These are phyloP conservation scores for Planococcus citri DNA, from an alignment of 1,140 invertebrate species.

Conservation along the genomic window DNA sequence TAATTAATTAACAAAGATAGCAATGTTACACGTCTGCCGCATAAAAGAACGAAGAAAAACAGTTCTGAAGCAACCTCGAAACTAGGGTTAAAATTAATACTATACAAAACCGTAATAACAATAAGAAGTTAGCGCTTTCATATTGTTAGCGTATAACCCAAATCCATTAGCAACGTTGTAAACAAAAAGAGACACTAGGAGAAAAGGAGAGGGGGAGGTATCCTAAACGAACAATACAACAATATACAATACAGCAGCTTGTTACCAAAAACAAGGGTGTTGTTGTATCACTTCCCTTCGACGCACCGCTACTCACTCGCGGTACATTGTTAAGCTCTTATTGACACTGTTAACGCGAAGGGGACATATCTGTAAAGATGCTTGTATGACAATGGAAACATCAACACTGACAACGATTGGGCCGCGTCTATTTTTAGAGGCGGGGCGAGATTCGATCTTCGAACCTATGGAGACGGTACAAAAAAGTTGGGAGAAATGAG, in stretches of 20 bases:
- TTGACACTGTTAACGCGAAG: constrained; percentile 13
- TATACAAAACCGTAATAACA: constrained; percentile 17
- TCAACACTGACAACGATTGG: constrained; percentile 21
- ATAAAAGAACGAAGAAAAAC: background rate
- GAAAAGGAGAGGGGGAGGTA: background rate
- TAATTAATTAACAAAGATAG: constrained; percentile 8
- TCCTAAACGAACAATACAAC: constrained; percentile 14
- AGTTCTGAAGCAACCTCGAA: background rate
- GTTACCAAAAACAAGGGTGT: constrained; percentile 18
- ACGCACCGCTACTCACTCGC: background rate
- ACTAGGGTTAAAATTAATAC: constrained; percentile 12
- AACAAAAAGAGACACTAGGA: background rate
- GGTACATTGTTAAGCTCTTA: constrained; percentile 18
- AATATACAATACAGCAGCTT: constrained; percentile 17
- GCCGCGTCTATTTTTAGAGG: constrained; percentile 23
- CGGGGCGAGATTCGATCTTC: constrained; percentile 23
- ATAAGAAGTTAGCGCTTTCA: constrained; percentile 20
- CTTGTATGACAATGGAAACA: constrained; percentile 20
- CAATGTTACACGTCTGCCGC: constrained; percentile 1
- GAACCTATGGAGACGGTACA: constrained; percentile 24
- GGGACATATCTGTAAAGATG: constrained; percentile 18
- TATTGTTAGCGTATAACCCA: constrained; percentile 19
- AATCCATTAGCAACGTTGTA: constrained; percentile 20
- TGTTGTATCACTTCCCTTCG: constrained; percentile 16
- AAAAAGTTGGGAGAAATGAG: constrained; percentile 24